Evolutionary conservation across 2,113 vertebrate genomes (phyloP).

Genomic region (Capricornis sumatraensis): DNA sequence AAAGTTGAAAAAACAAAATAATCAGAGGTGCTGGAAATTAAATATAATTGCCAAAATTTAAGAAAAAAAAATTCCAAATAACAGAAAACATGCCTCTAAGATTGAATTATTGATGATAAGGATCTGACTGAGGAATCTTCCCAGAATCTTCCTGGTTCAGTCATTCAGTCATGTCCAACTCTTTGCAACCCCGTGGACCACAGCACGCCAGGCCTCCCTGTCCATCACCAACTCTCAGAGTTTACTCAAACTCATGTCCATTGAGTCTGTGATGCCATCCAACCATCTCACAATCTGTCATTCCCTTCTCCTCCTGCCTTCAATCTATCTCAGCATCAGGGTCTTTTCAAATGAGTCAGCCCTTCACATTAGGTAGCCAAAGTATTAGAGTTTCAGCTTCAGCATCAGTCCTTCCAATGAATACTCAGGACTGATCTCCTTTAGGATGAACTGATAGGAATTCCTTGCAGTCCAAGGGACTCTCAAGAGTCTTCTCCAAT

Average conservation of each 20-base stretch:
- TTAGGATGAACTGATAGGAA: neutral
- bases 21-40: neutral
- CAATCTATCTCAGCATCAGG: neutral
- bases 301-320: neutral
- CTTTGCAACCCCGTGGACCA: fast-evolving
- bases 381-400: neutral
- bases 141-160: neutral
- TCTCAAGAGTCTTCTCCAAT: neutral
- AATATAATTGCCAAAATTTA: neutral
- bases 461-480: neutral
- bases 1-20: neutral
- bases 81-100: neutral
- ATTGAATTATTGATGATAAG: neutral
- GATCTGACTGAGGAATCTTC: neutral
- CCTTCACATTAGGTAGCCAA: neutral
- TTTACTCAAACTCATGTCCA: neutral
- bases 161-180: neutral
- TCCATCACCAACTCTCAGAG: neutral
- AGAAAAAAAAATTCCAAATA: neutral
- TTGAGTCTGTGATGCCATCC: neutral
- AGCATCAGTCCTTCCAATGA: neutral
- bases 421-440: neutral
- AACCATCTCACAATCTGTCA: neutral
- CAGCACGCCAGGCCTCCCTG: neutral
- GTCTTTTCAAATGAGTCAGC: neutral